Evolutionary conservation across 2,797 vertebrate genomes (phyloP), one percentile per base, ranked within the genome.

Genomic region (Poeciliopsis gracilis): DNA sequence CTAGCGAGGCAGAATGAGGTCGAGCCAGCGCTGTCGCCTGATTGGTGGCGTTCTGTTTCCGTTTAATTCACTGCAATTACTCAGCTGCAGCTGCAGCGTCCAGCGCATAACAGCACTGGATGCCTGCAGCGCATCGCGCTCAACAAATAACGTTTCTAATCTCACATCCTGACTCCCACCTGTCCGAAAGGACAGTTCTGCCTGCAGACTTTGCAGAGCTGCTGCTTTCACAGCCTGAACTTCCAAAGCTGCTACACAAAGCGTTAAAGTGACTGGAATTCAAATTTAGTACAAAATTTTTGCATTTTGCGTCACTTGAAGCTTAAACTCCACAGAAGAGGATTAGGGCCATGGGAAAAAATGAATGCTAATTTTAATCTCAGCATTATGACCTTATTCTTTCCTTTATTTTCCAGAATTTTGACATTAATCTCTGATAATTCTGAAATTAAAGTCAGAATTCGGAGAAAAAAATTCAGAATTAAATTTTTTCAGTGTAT

Each of bases 241-340:
- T 33, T 63, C 77, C 53, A 25, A 23, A 33, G 57, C 53, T 33
- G n/a, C 43, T 43, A 10, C 77, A 47, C 67, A 59, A 2, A 73
- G 25, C 11, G 2, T 57, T 38, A 9, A 82, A 82, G 67, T 80
- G 82, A 51, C 82, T 90, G 78, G 76, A 78, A 91, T 94, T 73
- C 84, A 45, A 77, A 77, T 83, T 33, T 69, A 55, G 25, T 73
- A 66, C 47, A 41, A 45, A 45, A 80, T 28, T 7, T 4, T 25
- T 66, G 73, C 53, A 55, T 25, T 55, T 55, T 55, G 23, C 10
- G 0, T n/a, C 53, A 59, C n/a, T 59, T 59, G n/a, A 30, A 30
- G 55, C 11, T 59, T 59, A 11, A 59, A 59, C 57, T 84, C 59
- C 79, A 20, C 57, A 79, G 49, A 53, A 51, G 8, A 51, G 49